These are phyloP conservation scores for Uromys caudimaculatus DNA, from an alignment of 2,797 vertebrate genomes.

Conservation along the genomic window DNA sequence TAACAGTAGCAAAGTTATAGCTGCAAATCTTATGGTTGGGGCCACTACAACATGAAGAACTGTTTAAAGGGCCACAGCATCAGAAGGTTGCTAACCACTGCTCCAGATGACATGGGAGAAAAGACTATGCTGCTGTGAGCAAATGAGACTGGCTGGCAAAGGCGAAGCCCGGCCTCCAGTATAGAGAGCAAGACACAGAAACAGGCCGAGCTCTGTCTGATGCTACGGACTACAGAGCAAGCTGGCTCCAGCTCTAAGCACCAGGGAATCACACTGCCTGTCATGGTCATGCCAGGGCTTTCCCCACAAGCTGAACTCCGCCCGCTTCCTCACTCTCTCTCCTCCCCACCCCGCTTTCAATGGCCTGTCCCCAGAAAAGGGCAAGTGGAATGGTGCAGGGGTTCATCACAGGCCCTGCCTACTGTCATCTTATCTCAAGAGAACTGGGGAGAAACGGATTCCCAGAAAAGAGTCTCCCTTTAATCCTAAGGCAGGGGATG, in stretches of 20 bases:
- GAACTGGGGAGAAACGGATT: background rate
- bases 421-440: background rate
- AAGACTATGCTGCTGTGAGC: rapidly evolving
- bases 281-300: no score
- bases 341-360: background rate
- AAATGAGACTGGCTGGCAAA: background rate
- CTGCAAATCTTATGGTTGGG: background rate
- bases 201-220: background rate
- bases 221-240: background rate
- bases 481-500: background rate
- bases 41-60: background rate
- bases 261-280: background rate
- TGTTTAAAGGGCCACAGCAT: background rate
- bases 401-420: background rate
- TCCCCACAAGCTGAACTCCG: background rate
- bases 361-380: background rate
- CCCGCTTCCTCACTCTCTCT: no score
- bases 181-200: background rate
- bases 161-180: background rate
- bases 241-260: background rate
- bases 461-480: rapidly evolving
- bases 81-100: background rate
- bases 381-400: rapidly evolving
- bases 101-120: background rate
- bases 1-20: background rate